Evolutionary conservation across 2,797 vertebrate genomes (phyloP).

Genomic region (Gadopsis bispinosus): DNA sequence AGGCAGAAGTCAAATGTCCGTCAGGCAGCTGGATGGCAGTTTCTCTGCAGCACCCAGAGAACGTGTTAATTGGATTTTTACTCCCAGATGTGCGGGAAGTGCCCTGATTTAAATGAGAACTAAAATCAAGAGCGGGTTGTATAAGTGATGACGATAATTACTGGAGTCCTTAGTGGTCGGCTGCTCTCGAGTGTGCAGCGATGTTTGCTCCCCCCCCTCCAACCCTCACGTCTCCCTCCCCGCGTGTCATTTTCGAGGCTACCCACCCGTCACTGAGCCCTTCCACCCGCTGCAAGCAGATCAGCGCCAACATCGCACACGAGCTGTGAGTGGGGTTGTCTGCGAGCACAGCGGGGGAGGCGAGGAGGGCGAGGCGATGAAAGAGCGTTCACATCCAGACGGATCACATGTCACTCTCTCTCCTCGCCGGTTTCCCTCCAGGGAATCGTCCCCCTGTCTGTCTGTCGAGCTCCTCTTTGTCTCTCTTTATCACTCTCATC

Average conservation of each 20-base stretch:
- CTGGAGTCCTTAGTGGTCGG: conserved; percentile 29
- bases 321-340: conserved; percentile 7
- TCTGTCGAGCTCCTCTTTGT: conserved; percentile 48
- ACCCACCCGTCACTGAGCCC: conserved; percentile 12
- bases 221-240: not conserved
- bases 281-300: conserved; percentile 12
- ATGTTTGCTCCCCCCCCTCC: conserved; percentile 16
- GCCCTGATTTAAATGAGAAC: conserved; percentile 30
- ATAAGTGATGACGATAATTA: conserved; percentile 45
- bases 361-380: not conserved
- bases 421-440: conserved; percentile 9
- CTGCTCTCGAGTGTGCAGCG: not conserved
- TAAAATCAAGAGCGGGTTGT: conserved; percentile 22
- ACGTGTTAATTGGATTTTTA: conserved; percentile 43
- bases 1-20: not conserved
- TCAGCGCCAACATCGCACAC: conserved; percentile 13
- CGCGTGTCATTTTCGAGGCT: conserved; percentile 10
- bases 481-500: conserved; percentile 4
- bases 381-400: conserved; percentile 21
- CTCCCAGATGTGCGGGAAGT: conserved; percentile 23
- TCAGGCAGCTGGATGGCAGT: not conserved
- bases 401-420: conserved; percentile 42
- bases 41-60: not conserved
- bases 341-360: conserved; percentile 9
- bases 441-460: conserved; percentile 36